Evolutionary conservation across 2,888 invertebrate species (phyloP).

Genomic region (Thymelicus acteon): DNA sequence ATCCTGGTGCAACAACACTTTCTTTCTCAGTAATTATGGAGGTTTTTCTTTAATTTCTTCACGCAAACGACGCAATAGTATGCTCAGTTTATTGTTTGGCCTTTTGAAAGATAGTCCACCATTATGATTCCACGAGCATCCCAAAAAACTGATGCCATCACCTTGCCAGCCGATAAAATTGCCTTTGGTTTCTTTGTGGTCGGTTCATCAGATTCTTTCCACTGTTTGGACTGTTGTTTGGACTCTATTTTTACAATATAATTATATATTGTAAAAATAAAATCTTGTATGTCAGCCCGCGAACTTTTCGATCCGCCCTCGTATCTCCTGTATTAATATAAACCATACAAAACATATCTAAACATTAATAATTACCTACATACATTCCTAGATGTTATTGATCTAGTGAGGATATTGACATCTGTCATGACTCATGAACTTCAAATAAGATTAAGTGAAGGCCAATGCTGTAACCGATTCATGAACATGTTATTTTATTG

Average conservation of each 20-base stretch:
- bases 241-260: too few species aligned
- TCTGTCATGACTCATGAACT: neutral
- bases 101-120: slow-evolving; percentile 32
- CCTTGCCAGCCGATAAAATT: slow-evolving; percentile 19
- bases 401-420: neutral
- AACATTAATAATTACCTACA: too few species aligned
- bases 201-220: slow-evolving; percentile 25
- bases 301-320: too few species aligned
- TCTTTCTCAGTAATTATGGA: slow-evolving; percentile 36
- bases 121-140: slow-evolving; percentile 25
- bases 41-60: slow-evolving; percentile 36
- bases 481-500: neutral
- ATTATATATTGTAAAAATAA: too few species aligned
- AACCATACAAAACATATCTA: too few species aligned
- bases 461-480: neutral
- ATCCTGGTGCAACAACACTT: slow-evolving; percentile 41
- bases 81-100: slow-evolving; percentile 15
- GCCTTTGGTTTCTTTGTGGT: slow-evolving; percentile 4
- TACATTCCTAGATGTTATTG: too few species aligned
- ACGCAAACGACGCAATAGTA: slow-evolving; percentile 15
- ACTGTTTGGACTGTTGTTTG: slow-evolving; percentile 15
- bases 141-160: slow-evolving; percentile 28
- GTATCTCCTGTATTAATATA: too few species aligned
- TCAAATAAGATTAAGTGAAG: neutral
- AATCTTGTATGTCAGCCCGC: too few species aligned